Base-by-base conservation (phyloP, 2,797 vertebrate species). In the Sebastes vulpes region DNA sequence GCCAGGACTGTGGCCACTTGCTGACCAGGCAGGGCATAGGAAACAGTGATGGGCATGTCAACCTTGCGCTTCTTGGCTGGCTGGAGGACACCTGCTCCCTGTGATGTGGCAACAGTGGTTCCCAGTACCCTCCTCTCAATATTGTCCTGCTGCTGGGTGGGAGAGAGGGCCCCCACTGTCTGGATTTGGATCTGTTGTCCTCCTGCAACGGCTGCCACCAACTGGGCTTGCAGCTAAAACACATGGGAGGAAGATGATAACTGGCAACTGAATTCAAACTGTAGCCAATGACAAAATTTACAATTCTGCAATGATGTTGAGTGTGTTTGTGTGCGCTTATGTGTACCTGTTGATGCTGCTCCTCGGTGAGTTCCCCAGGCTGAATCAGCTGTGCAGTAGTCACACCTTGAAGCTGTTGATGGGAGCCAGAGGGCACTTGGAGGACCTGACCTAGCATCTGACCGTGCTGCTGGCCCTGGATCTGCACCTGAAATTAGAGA, bases 11-110 rank as follows among this genome's bases (percentile, higher is more conserved):
- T 99, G 88, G 98, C 98, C 90, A 99, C 96, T 3, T 98, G 98
- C 91, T 99, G 98, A 87, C 98, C 97, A 32, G 98, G 98, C 90
- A 99, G 97, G 85, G 98, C 97, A 10, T 99, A 99, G 0, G 98
- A 99, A 83, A 99, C 97, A 38, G 98, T 98, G 90, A 98, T 98
- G 89, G 98, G 98, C 97, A 98, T 97, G 95, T 99, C 98, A 94
- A 99, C 97, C 89, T 99, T 99, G 72, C 98, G 97, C 84, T 99
- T 99, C 95, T 99, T 99, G 89, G 98, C 98, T 0, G 98, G 97
- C 90, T 99, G 98, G 69, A 99, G 97, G 82, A 99, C 97, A 3
- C 97, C 97, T 20, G 82, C 89, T 72, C 91, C 95, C 58, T 94
- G 94, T 48, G 93, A 87, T 20, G 92, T 82, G 25, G 92, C 82